A percentile compares a stretch with the other conserved stretches of the same genome.
Conservation (phyloP, 1,140 invertebrate genomes). For the Geopemphigus sp. region DNA sequence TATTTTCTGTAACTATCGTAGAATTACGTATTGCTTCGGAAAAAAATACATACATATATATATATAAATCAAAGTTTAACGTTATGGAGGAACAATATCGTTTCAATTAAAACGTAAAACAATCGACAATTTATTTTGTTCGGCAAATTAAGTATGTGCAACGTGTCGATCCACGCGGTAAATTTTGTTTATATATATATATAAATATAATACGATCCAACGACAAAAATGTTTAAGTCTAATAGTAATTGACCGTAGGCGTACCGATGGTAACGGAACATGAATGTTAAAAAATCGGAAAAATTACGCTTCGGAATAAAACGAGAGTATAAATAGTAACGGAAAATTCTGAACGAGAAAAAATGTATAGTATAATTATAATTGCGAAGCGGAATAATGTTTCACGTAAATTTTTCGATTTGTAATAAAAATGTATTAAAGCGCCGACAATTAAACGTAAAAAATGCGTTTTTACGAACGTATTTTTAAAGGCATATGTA, state of each 20-base stretch:
- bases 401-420: too few relatives aligned
- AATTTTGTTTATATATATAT: not conserved
- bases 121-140: not conserved
- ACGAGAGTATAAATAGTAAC: too few relatives aligned
- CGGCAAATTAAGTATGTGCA: not conserved
- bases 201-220: not conserved
- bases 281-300: too few relatives aligned
- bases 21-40: not conserved
- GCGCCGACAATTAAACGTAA: too few relatives aligned
- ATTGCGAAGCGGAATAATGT: too few relatives aligned
- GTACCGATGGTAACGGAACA: slow-evolving; percentile 8
- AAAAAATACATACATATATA: not conserved
- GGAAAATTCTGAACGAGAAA: too few relatives aligned
- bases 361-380: too few relatives aligned
- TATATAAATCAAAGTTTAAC: not conserved
- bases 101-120: slow-evolving; percentile 4
- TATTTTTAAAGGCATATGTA: too few relatives aligned
- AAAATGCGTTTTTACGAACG: too few relatives aligned
- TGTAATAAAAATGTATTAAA: too few relatives aligned
- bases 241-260: slow-evolving; percentile 14
- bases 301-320: too few relatives aligned
- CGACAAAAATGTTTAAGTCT: slow-evolving; percentile 8
- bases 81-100: not conserved
- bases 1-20: too few relatives aligned
- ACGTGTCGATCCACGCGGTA: not conserved